Conservation (phyloP, 2,797 vertebrate species). For the Pristis pectinata region DNA sequence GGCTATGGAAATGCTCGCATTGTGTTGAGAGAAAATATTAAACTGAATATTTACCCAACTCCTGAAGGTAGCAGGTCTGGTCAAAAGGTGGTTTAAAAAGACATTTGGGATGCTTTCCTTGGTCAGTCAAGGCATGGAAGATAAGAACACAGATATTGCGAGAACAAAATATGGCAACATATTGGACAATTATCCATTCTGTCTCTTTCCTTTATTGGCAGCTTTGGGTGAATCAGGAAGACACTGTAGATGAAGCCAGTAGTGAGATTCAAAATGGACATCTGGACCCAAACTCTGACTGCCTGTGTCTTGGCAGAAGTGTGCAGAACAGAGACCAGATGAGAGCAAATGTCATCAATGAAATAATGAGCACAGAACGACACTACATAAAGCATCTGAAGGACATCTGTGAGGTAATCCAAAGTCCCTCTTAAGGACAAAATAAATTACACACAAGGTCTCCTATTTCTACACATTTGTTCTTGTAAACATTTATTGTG, state of each 20-base stretch:
- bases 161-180: too few species aligned
- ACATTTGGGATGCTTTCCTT: too few species aligned
- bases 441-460: not conserved
- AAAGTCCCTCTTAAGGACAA: not conserved
- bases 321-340: constrained; percentile 97
- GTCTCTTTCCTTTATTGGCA: constrained; percentile 49
- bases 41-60: too few species aligned
- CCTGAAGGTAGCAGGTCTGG: too few species aligned
- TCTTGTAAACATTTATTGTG: not conserved
- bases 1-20: too few species aligned
- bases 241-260: constrained; percentile 84
- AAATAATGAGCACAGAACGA: constrained; percentile 97
- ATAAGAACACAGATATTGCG: too few species aligned
- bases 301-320: constrained; percentile 86
- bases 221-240: constrained; percentile 98
- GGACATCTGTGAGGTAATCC: constrained; percentile 86
- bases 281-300: constrained; percentile 85
- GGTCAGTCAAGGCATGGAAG: too few species aligned
- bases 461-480: not conserved
- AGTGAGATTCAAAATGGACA: constrained; percentile 95
- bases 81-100: too few species aligned
- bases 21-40: too few species aligned
- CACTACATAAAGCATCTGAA: constrained; percentile 97
- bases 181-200: not conserved
- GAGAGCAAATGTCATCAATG: constrained; percentile 98